Evolutionary conservation across 2,113 vertebrate species (phyloP).

Genomic region (Microcebus tavaratra): DNA sequence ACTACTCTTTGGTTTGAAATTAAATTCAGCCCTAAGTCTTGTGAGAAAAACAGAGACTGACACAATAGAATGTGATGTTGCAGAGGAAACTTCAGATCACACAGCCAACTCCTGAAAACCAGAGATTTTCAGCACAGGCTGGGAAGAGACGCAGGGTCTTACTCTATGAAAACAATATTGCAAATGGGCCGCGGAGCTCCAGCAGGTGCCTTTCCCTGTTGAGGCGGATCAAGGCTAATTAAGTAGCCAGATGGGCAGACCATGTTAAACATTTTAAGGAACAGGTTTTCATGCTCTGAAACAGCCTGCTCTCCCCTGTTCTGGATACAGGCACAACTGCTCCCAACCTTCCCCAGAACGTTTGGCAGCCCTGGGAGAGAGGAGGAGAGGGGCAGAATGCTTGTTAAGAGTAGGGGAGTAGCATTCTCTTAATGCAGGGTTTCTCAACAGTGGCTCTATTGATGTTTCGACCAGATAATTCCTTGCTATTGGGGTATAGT

Average conservation of each 20-base stretch:
- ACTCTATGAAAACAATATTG: background rate
- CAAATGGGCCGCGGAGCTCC: background rate
- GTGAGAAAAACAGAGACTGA: background rate
- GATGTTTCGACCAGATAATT: background rate
- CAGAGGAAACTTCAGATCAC: slow-evolving; percentile 25
- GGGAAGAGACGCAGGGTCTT: background rate
- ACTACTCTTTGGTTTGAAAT: background rate
- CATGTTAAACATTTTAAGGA: background rate
- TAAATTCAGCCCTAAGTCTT: background rate
- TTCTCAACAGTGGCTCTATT: background rate
- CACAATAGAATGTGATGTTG: background rate
- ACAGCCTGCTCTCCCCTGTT: background rate
- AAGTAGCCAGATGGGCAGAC: slow-evolving; percentile 43
- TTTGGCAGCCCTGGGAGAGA: background rate
- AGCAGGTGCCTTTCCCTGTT: background rate
- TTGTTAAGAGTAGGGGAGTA: rapidly evolving
- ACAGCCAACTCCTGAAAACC: background rate
- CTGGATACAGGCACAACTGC: background rate
- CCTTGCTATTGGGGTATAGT: background rate
- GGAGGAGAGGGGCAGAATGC: too few species aligned
- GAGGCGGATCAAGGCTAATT: background rate
- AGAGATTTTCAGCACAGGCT: background rate
- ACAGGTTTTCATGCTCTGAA: background rate
- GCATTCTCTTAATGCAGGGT: background rate
- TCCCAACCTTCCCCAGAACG: background rate